Percentiles rank a stretch among this genome's conserved stretches.
Evolutionary conservation across 2,113 vertebrate species (phyloP).

Genomic region (Sylvietta virens): DNA sequence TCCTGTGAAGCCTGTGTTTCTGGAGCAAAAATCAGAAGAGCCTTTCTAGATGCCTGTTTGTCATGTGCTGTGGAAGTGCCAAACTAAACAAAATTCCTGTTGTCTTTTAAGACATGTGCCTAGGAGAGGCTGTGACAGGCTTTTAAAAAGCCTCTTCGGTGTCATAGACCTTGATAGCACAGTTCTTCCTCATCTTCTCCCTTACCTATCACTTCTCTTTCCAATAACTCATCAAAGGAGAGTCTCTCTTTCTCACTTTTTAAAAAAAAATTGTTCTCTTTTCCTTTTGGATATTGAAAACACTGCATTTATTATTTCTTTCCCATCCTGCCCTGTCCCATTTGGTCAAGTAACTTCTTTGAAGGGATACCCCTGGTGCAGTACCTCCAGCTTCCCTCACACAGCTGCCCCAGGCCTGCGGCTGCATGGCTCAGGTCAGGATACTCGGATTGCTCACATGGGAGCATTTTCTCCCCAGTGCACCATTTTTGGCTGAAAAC

Average conservation of each 20-base stretch:
- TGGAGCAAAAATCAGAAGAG: not conserved
- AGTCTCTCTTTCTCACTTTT: not conserved
- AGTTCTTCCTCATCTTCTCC: not conserved
- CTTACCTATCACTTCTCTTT: not conserved
- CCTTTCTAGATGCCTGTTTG: not conserved
- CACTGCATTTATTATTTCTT: not conserved
- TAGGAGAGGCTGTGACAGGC: not conserved
- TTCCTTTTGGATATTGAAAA: not conserved
- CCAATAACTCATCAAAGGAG: not conserved
- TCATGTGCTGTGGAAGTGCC: not conserved
- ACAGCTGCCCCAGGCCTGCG: fast-evolving
- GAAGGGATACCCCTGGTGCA: not conserved
- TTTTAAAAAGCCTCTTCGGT: not conserved
- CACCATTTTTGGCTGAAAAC: not conserved
- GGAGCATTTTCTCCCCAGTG: not conserved
- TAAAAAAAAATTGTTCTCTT: not conserved
- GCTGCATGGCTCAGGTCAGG: not conserved
- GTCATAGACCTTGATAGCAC: not conserved
- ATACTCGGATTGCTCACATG: not conserved
- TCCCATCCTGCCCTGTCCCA: not conserved
- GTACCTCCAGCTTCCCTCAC: not conserved
- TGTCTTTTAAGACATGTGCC: not conserved
- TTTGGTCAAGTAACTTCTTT: not conserved
- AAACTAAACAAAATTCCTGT: not conserved
- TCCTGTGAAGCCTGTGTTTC: not conserved